Evolutionary conservation across 2,797 vertebrate species (phyloP).

Genomic region (Botia kubotai): DNA sequence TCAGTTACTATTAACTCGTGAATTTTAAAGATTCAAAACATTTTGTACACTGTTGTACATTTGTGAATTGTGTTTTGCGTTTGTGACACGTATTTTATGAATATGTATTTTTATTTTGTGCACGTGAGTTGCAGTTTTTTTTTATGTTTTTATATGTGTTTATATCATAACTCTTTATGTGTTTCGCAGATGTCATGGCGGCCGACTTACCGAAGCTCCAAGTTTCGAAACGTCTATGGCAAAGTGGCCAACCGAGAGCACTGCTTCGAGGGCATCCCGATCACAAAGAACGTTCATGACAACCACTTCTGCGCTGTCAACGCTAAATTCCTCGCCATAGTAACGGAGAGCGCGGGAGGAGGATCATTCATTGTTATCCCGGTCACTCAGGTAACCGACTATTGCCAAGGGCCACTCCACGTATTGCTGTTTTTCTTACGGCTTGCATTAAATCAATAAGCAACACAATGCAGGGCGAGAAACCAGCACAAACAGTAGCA

Average conservation of each 20-base stretch:
- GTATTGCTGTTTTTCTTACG: constrained; percentile 27
- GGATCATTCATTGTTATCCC: constrained; percentile 95
- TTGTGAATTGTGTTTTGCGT: too few species aligned
- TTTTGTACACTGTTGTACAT: too few species aligned
- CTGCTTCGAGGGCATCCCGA: constrained; percentile 94
- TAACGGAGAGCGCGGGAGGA: constrained; percentile 92
- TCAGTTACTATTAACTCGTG: too few species aligned
- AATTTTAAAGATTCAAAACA: too few species aligned
- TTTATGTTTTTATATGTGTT: background rate
- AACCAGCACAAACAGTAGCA: constrained; percentile 1
- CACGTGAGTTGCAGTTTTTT: too few species aligned
- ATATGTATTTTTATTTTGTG: too few species aligned
- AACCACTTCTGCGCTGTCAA: constrained; percentile 99
- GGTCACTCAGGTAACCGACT: constrained; percentile 87
- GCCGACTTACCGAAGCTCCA: constrained; percentile 98
- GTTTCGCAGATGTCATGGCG: constrained; percentile 96
- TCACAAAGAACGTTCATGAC: constrained; percentile 98
- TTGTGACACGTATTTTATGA: too few species aligned
- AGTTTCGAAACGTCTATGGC: constrained; percentile 98
- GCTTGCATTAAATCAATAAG: constrained; percentile 49
- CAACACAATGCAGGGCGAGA: constrained; percentile 35
- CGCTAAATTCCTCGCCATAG: constrained; percentile 90
- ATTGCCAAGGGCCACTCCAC: background rate
- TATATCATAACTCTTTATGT: constrained; percentile 10
- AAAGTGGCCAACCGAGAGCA: constrained; percentile 94